phyloP scores from a whole-genome alignment of 2,797 vertebrate species.

The Poeciliopsis turneri region DNA sequence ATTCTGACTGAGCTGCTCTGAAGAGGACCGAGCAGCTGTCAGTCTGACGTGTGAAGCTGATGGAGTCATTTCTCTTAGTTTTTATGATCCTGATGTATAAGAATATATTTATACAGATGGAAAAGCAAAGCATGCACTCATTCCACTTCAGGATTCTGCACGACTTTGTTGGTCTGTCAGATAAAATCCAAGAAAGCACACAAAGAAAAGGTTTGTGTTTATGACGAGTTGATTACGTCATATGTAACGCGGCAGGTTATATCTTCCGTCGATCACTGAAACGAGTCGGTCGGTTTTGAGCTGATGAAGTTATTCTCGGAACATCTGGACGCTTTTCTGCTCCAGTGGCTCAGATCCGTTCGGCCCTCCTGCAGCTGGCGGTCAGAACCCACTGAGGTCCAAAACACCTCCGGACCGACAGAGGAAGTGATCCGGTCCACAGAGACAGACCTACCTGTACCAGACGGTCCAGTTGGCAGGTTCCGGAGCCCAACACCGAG shows the following conservation, averaged over 20 bases:
- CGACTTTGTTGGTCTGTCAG: not conserved
- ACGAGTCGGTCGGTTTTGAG: not conserved
- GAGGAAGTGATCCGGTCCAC: not conserved
- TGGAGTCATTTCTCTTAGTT: not conserved
- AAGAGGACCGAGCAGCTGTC: not conserved
- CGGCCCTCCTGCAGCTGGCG: not conserved
- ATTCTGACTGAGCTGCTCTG: not conserved
- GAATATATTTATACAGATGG: not conserved
- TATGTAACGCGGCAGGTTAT: not conserved
- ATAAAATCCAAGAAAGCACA: not conserved
- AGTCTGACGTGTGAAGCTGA: not conserved
- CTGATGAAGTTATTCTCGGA: not conserved
- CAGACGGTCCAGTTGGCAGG: not conserved
- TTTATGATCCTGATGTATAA: not conserved
- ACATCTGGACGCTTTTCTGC: not conserved
- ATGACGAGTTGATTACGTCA: not conserved
- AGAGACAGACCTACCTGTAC: not conserved
- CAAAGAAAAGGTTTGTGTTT: not conserved
- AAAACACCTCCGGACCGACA: not conserved
- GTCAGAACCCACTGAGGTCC: not conserved
- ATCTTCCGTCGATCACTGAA: not conserved
- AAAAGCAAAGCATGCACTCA: not conserved
- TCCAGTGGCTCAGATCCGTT: not conserved
- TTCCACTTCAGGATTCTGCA: not conserved
- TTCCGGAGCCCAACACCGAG: not conserved